Conservation (phyloP, 2,113 vertebrate species). For the Microcebus murinus region DNA sequence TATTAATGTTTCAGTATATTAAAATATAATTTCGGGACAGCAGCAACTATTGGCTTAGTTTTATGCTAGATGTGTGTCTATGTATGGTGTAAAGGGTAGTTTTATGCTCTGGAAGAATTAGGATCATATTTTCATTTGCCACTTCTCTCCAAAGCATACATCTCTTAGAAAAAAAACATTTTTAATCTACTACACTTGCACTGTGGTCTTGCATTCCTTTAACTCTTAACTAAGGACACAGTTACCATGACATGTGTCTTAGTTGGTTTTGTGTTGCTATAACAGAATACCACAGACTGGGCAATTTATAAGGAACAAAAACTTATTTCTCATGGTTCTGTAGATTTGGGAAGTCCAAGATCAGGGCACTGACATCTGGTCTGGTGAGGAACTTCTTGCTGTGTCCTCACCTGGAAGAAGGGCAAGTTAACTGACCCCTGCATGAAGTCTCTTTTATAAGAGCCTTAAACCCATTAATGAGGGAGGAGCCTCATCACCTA, state of each 20-base stretch:
- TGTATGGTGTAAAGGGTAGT: background rate
- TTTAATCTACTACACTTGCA: background rate
- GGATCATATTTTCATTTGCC: background rate
- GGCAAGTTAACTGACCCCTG: background rate
- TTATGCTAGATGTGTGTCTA: no score
- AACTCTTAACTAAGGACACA: slow-evolving; percentile 4
- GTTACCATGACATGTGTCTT: background rate
- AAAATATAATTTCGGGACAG: background rate
- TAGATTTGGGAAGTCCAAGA: background rate
- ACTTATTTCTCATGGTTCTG: background rate
- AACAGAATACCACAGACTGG: background rate
- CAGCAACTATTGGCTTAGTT: background rate
- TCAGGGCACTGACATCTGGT: background rate
- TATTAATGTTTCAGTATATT: background rate
- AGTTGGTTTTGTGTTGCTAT: background rate
- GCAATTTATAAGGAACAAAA: background rate
- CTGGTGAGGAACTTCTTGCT: background rate
- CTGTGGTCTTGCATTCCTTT: background rate
- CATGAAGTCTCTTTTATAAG: background rate
- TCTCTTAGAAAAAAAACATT: background rate
- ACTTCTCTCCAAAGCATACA: background rate
- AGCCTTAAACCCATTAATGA: background rate
- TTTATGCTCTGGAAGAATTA: background rate
- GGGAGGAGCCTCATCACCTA: background rate
- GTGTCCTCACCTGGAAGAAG: background rate